Percentiles rank a stretch among this genome's conserved stretches.
Conservation (phyloP, 2,888 invertebrate genomes). For the Elysia crispata region DNA sequence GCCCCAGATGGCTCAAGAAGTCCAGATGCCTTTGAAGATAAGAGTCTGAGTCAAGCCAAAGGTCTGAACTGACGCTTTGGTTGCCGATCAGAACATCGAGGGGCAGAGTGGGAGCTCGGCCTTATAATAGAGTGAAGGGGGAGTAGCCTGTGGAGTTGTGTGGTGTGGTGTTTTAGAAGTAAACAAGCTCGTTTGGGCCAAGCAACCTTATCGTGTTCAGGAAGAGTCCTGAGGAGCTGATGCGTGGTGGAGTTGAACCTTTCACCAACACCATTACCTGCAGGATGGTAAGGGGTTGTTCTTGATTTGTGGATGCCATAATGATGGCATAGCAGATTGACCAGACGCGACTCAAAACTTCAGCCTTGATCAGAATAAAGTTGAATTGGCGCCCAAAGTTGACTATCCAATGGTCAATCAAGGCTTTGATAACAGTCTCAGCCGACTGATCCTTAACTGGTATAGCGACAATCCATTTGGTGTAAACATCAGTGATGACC, state of each 20-base stretch:
- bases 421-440: conserved; percentile 13
- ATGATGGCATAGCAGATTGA: conserved; percentile 47
- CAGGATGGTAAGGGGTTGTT: conserved; percentile 53
- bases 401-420: conserved; percentile 38
- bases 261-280: conserved; percentile 53
- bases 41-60: too few relatives aligned
- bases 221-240: conserved; percentile 47
- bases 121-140: conserved; percentile 34
- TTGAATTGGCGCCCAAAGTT: conserved; percentile 48
- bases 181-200: conserved; percentile 49
- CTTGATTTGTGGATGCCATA: conserved; percentile 48
- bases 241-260: conserved; percentile 49
- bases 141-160: conserved; percentile 50
- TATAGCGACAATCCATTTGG: too few relatives aligned
- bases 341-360: conserved; percentile 44
- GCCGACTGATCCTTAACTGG: too few relatives aligned
- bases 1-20: too few relatives aligned
- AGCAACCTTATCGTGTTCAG: conserved; percentile 44
- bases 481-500: too few relatives aligned
- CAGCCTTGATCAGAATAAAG: conserved; percentile 53
- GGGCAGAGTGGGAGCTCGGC: conserved; percentile 49
- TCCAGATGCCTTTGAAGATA: too few relatives aligned
- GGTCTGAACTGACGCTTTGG: too few relatives aligned
- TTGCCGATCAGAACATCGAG: conserved; percentile 47
- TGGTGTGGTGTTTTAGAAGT: conserved; percentile 48